A percentile compares a stretch with the other conserved stretches of the same genome.
These are phyloP conservation scores for Struthidea cinerea DNA, from an alignment of 2,113 vertebrate species.

Conservation along the genomic window DNA sequence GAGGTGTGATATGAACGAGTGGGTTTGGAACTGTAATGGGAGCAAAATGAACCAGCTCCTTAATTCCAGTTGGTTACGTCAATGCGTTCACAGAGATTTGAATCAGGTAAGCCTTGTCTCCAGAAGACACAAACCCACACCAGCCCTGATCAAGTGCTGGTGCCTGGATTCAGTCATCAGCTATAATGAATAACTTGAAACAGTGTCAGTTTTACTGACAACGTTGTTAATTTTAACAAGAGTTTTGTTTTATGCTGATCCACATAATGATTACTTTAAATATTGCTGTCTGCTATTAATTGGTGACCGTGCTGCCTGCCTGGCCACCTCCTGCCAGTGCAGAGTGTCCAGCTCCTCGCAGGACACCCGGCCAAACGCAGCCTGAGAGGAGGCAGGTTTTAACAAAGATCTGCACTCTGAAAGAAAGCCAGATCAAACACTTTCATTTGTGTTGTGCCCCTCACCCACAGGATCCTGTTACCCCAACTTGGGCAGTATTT, in stretches of 20 bases:
- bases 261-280: not conserved
- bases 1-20: accelerated
- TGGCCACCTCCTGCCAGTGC: not conserved
- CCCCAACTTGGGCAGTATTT: not conserved
- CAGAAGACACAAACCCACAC: not conserved
- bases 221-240: not conserved
- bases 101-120: not conserved
- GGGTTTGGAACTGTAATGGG: not conserved
- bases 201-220: not conserved
- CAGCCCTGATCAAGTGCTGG: not conserved
- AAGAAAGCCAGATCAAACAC: not conserved
- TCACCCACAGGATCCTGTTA: not conserved
- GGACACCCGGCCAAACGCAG: not conserved
- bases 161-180: not conserved
- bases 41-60: not conserved
- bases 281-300: not conserved
- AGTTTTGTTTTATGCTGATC: constrained; percentile 12
- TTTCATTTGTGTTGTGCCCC: not conserved
- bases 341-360: not conserved
- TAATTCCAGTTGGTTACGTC: not conserved
- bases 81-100: not conserved
- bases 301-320: not conserved
- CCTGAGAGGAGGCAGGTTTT: not conserved
- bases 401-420: not conserved
- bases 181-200: not conserved